Conservation (phyloP, 2,888 invertebrate genomes). For the Nephrocerus scutellatus region DNA sequence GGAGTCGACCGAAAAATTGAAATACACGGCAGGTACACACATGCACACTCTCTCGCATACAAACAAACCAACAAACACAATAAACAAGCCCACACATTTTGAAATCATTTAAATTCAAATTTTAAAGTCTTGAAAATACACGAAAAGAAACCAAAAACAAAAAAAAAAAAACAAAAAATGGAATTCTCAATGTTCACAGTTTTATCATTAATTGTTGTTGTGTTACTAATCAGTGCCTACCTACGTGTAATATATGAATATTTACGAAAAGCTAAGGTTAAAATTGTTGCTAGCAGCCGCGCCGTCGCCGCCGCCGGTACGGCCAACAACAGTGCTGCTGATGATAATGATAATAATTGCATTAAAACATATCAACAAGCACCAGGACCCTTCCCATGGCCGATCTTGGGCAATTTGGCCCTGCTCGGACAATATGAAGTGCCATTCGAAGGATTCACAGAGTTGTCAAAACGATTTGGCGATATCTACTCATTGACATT, state of each 20-base stretch:
- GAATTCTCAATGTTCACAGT: neutral
- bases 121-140: neutral
- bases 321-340: neutral
- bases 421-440: constrained; percentile 57
- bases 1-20: neutral
- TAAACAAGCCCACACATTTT: too few species aligned
- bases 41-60: neutral
- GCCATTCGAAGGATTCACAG: constrained; percentile 67
- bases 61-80: neutral
- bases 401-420: constrained; percentile 65
- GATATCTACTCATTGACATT: constrained; percentile 65
- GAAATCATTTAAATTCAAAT: too few species aligned
- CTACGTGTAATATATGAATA: neutral
- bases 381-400: constrained; percentile 62
- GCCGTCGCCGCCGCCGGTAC: neutral
- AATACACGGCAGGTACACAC: neutral
- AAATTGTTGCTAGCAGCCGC: neutral
- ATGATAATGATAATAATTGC: constrained; percentile 3
- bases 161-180: neutral
- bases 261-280: constrained; percentile 1
- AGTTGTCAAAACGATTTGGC: constrained; percentile 62
- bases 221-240: neutral
- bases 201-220: neutral
- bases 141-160: neutral
- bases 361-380: constrained; percentile 39